Conservation (phyloP, 1,140 invertebrate genomes). For the Drosophila sp. region DNA sequence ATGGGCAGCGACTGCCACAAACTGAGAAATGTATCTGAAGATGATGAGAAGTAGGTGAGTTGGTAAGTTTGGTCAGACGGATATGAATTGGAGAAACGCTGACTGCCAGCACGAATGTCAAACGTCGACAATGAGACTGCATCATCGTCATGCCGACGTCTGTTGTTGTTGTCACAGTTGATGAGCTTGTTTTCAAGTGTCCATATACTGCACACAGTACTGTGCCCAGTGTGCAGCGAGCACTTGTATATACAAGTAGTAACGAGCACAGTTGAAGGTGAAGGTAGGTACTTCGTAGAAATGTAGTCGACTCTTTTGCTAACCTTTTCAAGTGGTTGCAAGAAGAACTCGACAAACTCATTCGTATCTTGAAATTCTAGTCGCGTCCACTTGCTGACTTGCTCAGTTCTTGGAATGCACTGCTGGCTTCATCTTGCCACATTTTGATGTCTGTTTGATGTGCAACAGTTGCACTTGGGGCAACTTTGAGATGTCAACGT, state of each 20-base stretch:
- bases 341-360: slow-evolving; percentile 49
- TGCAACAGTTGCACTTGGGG: slow-evolving; percentile 74
- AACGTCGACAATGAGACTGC: slow-evolving; percentile 21
- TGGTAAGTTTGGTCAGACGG: slow-evolving; percentile 17
- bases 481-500: background rate
- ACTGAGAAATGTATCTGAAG: background rate
- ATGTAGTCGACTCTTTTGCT: background rate
- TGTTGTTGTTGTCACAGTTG: slow-evolving; percentile 51
- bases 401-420: slow-evolving; percentile 21
- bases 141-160: slow-evolving; percentile 52
- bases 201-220: slow-evolving; percentile 26
- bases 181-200: slow-evolving; percentile 68
- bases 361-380: slow-evolving; percentile 39
- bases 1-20: slow-evolving; percentile 21
- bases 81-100: slow-evolving; percentile 52
- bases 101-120: slow-evolving; percentile 26
- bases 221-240: background rate
- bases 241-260: background rate
- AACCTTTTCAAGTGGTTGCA: slow-evolving; percentile 44
- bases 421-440: slow-evolving; percentile 29
- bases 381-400: slow-evolving; percentile 60
- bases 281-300: background rate
- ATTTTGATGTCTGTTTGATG: slow-evolving; percentile 55
- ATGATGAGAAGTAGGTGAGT: background rate
- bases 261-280: slow-evolving; percentile 8